Evolutionary conservation across 1,140 invertebrate species (phyloP), one percentile per base, ranked within the genome.

Genomic region (Pseudomyrmex sp.): DNA sequence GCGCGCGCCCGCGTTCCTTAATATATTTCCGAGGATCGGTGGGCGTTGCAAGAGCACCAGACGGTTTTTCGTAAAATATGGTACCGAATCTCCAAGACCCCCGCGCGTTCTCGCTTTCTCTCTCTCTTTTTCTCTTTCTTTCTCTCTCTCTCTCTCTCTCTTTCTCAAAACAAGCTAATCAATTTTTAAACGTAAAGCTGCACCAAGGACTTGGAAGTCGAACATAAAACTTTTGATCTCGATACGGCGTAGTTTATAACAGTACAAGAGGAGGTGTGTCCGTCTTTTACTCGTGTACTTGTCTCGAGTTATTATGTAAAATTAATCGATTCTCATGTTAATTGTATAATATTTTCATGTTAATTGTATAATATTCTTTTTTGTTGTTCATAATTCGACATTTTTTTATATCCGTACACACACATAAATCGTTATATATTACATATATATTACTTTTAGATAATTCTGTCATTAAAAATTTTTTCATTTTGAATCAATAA

Each of bases 1-100:
- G 35, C 74, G 83, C 86, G 86, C 56, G 58, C 72, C 62, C 70
- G 73, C 68, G 86, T 80, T 83, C 68, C 68, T 75, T 61, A 82
- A 85, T 54, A 59, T 85, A 85, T 73, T 88, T 88, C 88, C 66
- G 79, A 86, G 84, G 85, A 89, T 58, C 58, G 62, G 20, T 23
- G 62, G 70, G 87, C 84, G 83, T 48, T 82, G 66, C 68, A 56
- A 63, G 86, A 10, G 75, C 61, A 73, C 65, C 62, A 56, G 56
- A 75, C 63, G 65, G 68, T 83, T 87, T 75, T 68, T 77, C 79
- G 79, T 54, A 58, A 82, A 88, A 88, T 77, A 86, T 80, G 50
- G 20, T 48, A 75, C 62, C 76, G 76, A 79, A 70, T 70, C 58
- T 61, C 44, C 65, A n/a, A 79, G 65, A 79, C 54, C 65, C 18